These are phyloP conservation scores for Fringilla coelebs DNA, from an alignment of 2,797 vertebrate species.

Conservation along the genomic window DNA sequence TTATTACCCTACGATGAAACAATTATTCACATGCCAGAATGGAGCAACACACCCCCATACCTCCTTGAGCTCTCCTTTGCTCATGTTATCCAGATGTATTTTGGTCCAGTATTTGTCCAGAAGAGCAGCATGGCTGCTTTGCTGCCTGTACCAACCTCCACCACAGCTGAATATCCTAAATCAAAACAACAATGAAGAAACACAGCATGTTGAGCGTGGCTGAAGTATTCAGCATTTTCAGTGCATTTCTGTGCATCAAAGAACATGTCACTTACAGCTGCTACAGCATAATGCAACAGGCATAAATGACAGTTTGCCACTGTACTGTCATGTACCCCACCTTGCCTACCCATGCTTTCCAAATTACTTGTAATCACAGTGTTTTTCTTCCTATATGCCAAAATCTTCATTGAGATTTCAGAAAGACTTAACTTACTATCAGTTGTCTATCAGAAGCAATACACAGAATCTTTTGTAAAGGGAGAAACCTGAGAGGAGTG, in stretches of 20 bases:
- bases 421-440: not conserved
- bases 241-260: not conserved
- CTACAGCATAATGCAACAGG: not conserved
- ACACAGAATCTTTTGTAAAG: not conserved
- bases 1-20: not conserved
- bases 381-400: not conserved
- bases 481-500: not conserved
- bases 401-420: not conserved
- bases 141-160: conserved; percentile 87
- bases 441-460: not conserved
- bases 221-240: not conserved
- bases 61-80: conserved; percentile 87
- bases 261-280: not conserved
- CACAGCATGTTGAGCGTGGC: not conserved
- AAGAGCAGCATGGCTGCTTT: conserved; percentile 86
- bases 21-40: not conserved
- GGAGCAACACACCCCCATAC: conserved; percentile 65
- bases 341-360: not conserved
- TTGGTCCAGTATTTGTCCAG: conserved; percentile 96
- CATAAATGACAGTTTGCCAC: not conserved
- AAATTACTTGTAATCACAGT: not conserved
- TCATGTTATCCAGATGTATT: conserved; percentile 89
- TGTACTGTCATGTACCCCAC: accelerated
- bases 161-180: conserved; percentile 78
- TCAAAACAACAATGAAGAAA: not conserved